Conservation (phyloP, 64 coral and sea anemone species). For the Stylophora pistillata region DNA sequence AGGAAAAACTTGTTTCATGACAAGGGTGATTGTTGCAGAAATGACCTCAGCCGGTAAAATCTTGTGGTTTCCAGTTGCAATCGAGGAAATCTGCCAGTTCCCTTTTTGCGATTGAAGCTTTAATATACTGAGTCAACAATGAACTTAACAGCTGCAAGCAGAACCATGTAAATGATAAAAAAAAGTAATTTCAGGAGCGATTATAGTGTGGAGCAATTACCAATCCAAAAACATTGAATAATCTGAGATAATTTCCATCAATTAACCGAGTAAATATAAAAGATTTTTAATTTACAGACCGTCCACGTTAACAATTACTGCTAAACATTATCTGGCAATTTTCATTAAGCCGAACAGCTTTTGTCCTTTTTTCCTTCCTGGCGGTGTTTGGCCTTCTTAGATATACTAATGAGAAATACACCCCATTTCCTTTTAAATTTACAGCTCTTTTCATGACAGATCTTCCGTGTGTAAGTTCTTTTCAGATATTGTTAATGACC, state of each 20-base stretch:
- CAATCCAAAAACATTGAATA: neutral
- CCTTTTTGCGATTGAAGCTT: neutral
- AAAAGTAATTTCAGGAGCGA: neutral
- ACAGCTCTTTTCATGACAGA: too few species aligned
- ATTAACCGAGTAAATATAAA: neutral
- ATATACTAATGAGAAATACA: too few species aligned
- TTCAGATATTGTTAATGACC: too few species aligned
- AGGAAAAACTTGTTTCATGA: neutral
- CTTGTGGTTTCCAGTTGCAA: neutral
- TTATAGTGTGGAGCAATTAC: neutral
- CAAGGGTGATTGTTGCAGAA: neutral
- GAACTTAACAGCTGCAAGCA: conserved; percentile 15
- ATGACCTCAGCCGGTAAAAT: neutral
- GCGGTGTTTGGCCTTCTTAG: too few species aligned
- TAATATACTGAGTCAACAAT: neutral
- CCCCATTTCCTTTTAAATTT: too few species aligned
- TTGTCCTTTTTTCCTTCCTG: neutral
- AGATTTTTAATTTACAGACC: conserved; percentile 1
- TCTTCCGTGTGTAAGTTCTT: too few species aligned
- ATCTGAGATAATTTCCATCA: conserved; percentile 10
- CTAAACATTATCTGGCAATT: neutral
- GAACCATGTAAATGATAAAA: too few species aligned
- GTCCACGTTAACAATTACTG: neutral
- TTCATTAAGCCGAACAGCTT: conserved; percentile 25
- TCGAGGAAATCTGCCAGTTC: neutral